Percentiles rank a stretch among this genome's conserved stretches.
Conservation (phyloP, 2,888 invertebrate species). For the Eumacrocentrus americanus region DNA sequence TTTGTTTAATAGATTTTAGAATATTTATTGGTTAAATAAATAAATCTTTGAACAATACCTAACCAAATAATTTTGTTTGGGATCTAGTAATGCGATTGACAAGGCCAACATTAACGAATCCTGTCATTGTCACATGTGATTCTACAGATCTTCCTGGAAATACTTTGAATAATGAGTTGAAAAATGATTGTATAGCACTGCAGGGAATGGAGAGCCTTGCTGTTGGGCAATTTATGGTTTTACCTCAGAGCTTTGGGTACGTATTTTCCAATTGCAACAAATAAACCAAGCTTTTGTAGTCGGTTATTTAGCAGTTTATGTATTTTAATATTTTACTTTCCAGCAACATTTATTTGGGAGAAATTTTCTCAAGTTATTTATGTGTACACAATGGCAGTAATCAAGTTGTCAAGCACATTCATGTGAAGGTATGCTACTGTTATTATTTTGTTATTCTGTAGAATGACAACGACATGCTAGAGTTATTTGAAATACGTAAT, state of each 20-base stretch:
- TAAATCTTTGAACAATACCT: too few species aligned
- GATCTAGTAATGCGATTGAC: conserved; percentile 89
- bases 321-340: conserved; percentile 41
- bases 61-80: not conserved
- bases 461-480: too few species aligned
- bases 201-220: conserved; percentile 80
- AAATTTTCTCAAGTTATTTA: conserved; percentile 97
- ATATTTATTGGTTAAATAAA: conserved; percentile 13
- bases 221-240: conserved; percentile 87
- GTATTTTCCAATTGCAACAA: conserved; percentile 29
- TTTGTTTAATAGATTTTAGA: too few species aligned
- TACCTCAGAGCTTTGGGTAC: conserved; percentile 95
- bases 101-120: conserved; percentile 85
- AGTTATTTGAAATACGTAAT: not conserved
- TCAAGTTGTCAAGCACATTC: conserved; percentile 81
- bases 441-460: conserved; percentile 6
- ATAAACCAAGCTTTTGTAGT: not conserved
- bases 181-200: conserved; percentile 84
- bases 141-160: conserved; percentile 84
- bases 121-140: conserved; percentile 83
- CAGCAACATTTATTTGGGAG: conserved; percentile 94
- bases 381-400: conserved; percentile 96
- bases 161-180: conserved; percentile 77
- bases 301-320: not conserved
- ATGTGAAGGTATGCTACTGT: conserved; percentile 71